Base-by-base conservation (phyloP, 2,888 invertebrate species). In the Pomacea canaliculata region DNA sequence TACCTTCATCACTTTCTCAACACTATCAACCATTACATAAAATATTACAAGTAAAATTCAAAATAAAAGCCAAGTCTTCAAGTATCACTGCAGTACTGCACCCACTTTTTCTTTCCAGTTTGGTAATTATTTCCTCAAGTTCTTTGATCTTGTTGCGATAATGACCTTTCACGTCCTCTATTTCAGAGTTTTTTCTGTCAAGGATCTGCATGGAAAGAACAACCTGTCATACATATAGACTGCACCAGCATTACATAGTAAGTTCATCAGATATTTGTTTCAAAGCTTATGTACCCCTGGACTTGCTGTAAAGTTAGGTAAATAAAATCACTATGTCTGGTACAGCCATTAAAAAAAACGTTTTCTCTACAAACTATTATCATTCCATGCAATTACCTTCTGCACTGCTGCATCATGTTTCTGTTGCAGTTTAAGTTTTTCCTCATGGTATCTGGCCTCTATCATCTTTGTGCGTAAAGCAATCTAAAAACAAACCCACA, bases 381-480 rank as follows among this genome's bases (percentile, higher is more conserved):
- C 51, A 56, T 56, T 56, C 37, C 37, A 37, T 37, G 37, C 37
- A 37, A 37, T 79, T 70, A 89, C 89, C 87, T 89, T 89, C 79
- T 90, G 90, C 37, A 90, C 89, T 76, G 87, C 88, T 67, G 84
- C 80, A 82, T 90, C 89, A 85, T 90, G 90, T 80, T 87, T 90
- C 76, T 90, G 90, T 76, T 90, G 90, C 23, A 90, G 79, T 73
- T 83, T 81, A n/a, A 90, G 81, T 76, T 90, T 90, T 78, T 90
- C 90, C 76, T 90, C 90, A 80, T 90, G 89, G 76, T 88, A 90
- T 77, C 87, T 87, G 37, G 89, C 89, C 76, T 90, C 90, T 75
- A 89, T 76, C 87, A 90, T 88, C 79, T 90, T 89, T 1, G 86
- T 83, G 75, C 86, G 87, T 84, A 89, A 81, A 13, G 77, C 79